Evolutionary conservation across 2,888 invertebrate genomes (phyloP), one percentile per base, ranked within the genome.

Genomic region (Resseliella maxima): DNA sequence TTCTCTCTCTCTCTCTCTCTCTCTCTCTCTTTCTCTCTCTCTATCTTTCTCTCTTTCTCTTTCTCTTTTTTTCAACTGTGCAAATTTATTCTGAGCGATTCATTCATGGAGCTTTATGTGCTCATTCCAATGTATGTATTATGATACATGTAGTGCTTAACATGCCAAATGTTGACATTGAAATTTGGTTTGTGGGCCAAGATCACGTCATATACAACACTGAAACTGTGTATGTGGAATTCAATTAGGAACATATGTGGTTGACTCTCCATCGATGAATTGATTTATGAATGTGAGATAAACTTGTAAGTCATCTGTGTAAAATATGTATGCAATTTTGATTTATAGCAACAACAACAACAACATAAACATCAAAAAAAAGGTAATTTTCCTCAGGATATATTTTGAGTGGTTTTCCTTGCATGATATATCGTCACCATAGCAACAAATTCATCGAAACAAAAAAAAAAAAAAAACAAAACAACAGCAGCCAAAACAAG

Each of bases 151-250:
- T 24, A 59, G 24, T 59, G 59, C 24, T 59, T 27, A 24, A 24
- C 27, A 59, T 59, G 59, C 31, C 72, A 31, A 31, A 72, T 15
- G 15, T 31, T 72, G 72, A 72, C 72, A 72, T 72, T 72, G 72
- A 72, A 72, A 72, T 35, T 72, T 72, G 72, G 72, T 72, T 72
- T 72, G 72, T 72, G 72, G 72, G 72, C 72, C 72, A 72, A 72
- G 72, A 72, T 72, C 72, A 72, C 72, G 72, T 31, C 31, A 31
- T 35, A 72, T 3, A 72, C 59, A 59, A 72, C 15, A 72, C 31
- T 72, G 27, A 72, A 72, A 72, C 3, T 50, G 27, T 59, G 24
- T n/a, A 59, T 31, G 31, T 72, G 72, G 15, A 27, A 72, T 35
- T 18, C 27, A 35, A 2, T 72, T 72, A 72, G 72, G 1, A 24